A percentile compares a stretch with the other conserved stretches of the same genome.
Evolutionary conservation across 2,113 vertebrate species (phyloP).

Genomic region (Anser brachyrhynchus): DNA sequence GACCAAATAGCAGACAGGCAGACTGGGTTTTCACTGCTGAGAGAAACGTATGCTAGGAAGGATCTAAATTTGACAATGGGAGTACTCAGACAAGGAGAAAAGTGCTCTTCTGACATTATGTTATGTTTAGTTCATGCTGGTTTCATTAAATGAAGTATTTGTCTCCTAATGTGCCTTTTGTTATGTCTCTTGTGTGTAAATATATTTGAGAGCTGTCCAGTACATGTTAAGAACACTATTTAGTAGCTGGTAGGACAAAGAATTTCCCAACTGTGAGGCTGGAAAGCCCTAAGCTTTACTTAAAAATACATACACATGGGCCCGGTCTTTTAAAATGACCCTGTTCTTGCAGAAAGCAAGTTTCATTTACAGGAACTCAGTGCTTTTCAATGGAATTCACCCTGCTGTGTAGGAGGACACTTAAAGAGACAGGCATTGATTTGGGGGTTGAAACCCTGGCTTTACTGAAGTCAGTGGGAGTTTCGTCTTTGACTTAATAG

Average conservation of each 20-base stretch:
- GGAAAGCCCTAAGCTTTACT: conserved; percentile 62
- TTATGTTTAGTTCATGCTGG: conserved; percentile 70
- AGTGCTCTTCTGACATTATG: conserved; percentile 61
- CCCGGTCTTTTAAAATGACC: conserved; percentile 54
- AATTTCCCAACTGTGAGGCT: conserved; percentile 61
- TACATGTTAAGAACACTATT: conserved; percentile 35
- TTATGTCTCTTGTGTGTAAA: conserved; percentile 70
- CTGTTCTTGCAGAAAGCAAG: conserved; percentile 56
- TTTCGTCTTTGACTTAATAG: conserved; percentile 23
- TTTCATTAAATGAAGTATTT: conserved; percentile 71
- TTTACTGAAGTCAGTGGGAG: conserved; percentile 27
- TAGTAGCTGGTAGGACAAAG: conserved; percentile 44
- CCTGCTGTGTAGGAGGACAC: conserved; percentile 69
- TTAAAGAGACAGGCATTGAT: conserved; percentile 68
- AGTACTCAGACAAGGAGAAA: conserved; percentile 34
- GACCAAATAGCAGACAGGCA: conserved; percentile 15
- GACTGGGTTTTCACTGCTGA: conserved; percentile 1
- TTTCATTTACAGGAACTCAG: conserved; percentile 69
- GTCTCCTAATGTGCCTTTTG: conserved; percentile 70
- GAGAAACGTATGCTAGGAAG: background rate
- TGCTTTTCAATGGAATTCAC: conserved; percentile 70
- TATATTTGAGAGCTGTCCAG: conserved; percentile 64
- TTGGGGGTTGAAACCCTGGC: conserved; percentile 24
- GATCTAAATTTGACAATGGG: conserved; percentile 46
- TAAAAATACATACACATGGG: conserved; percentile 41